These are phyloP conservation scores for Oopsacas minuta DNA, from an alignment of 37 sponge, comb jelly and placozoan genomes.

Conservation along the genomic window DNA sequence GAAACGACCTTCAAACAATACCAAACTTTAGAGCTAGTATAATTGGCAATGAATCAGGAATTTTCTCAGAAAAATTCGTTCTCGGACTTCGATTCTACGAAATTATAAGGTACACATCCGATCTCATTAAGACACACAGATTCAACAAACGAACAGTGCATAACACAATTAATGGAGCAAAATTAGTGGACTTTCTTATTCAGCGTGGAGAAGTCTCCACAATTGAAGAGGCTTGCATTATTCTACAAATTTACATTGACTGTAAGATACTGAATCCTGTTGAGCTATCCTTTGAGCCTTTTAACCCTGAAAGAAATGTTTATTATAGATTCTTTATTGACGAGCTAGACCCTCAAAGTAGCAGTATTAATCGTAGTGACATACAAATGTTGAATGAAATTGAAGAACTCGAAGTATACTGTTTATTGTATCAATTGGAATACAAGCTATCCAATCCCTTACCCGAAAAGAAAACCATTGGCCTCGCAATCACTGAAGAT, in stretches of 20 bases:
- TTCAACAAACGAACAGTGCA: neutral
- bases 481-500: neutral
- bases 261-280: neutral
- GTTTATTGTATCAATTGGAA: neutral
- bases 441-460: neutral
- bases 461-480: neutral
- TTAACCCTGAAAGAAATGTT: neutral
- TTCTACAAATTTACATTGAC: neutral
- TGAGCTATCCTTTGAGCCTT: neutral
- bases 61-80: neutral
- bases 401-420: neutral
- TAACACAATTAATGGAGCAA: neutral
- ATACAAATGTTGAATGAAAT: neutral
- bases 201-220: neutral
- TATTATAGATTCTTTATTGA: neutral
- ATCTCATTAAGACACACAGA: neutral
- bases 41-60: neutral
- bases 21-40: conserved; percentile 1
- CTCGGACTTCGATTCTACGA: conserved; percentile 4
- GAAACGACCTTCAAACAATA: neutral
- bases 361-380: neutral
- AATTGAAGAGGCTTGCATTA: neutral
- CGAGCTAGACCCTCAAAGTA: neutral
- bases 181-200: conserved; percentile 12
- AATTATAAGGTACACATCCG: neutral